Evolutionary conservation across 2,797 vertebrate genomes (phyloP).

Genomic region (Oreortyx pictus): DNA sequence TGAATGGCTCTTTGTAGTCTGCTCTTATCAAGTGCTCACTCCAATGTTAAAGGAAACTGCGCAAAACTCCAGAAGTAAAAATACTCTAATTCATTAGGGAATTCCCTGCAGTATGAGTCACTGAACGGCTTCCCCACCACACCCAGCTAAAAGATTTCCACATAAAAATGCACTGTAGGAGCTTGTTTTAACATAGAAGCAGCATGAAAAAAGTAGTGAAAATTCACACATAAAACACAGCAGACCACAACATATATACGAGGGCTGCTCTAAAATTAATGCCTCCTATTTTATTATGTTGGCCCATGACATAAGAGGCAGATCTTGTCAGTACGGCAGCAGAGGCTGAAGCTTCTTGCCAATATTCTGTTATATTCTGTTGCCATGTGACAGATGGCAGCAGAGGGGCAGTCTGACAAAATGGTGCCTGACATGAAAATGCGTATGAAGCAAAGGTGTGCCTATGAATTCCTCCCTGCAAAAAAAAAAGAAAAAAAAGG

Average conservation of each 20-base stretch:
- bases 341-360: no score
- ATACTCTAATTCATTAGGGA: slow-evolving; percentile 91
- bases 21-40: slow-evolving; percentile 64
- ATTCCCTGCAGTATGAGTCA: slow-evolving; percentile 91
- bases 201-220: not conserved
- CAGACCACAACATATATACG: not conserved
- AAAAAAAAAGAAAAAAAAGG: no score
- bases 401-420: no score
- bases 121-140: slow-evolving; percentile 88
- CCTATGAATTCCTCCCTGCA: no score
- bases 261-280: not conserved
- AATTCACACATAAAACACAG: not conserved
- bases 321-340: no score
- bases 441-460: no score
- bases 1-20: slow-evolving; percentile 73
- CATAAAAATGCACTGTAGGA: slow-evolving; percentile 61
- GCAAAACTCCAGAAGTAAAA: slow-evolving; percentile 87
- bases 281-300: not conserved
- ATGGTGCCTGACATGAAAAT: no score
- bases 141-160: slow-evolving; percentile 75
- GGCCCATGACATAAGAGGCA: no score
- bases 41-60: slow-evolving; percentile 63
- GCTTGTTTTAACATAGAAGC: slow-evolving; percentile 54
- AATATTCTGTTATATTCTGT: no score
- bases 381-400: no score